Evolutionary conservation across 1,140 invertebrate species (phyloP).

Genomic region (Chionoecetes opilio): DNA sequence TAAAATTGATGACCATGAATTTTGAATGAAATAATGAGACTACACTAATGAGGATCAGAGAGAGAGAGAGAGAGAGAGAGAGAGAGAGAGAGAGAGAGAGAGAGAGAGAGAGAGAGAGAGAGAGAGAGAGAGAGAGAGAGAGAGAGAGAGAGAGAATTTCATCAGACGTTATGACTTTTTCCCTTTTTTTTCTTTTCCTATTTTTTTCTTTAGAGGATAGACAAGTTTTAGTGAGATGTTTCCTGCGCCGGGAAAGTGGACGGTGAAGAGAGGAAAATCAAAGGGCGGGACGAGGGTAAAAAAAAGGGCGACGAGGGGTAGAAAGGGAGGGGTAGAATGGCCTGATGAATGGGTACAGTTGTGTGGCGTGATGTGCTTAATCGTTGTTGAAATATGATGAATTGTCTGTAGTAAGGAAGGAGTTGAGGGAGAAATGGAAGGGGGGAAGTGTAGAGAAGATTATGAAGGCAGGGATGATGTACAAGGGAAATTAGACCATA

Average conservation of each 20-base stretch:
- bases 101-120: background rate
- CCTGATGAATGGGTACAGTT: constrained; percentile 7
- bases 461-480: no score
- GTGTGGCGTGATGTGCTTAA: background rate
- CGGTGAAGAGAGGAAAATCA: background rate
- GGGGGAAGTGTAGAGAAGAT: no score
- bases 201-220: background rate
- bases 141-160: constrained; percentile 49
- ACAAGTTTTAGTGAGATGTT: constrained; percentile 1
- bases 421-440: background rate
- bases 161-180: constrained; percentile 32
- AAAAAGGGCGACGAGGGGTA: background rate
- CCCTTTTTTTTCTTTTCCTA: background rate
- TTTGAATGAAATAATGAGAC: background rate
- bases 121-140: constrained; percentile 39
- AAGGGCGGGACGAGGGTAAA: background rate
- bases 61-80: constrained; percentile 53
- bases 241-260: background rate
- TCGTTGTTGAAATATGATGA: constrained; percentile 1
- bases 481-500: no score
- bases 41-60: background rate
- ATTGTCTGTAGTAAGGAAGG: background rate
- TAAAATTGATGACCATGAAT: constrained; percentile 6
- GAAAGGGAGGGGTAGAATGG: background rate
- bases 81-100: constrained; percentile 34